These are phyloP conservation scores for Pterobdella sp. DNA, from an alignment of 2,888 invertebrate species.

Conservation along the genomic window DNA sequence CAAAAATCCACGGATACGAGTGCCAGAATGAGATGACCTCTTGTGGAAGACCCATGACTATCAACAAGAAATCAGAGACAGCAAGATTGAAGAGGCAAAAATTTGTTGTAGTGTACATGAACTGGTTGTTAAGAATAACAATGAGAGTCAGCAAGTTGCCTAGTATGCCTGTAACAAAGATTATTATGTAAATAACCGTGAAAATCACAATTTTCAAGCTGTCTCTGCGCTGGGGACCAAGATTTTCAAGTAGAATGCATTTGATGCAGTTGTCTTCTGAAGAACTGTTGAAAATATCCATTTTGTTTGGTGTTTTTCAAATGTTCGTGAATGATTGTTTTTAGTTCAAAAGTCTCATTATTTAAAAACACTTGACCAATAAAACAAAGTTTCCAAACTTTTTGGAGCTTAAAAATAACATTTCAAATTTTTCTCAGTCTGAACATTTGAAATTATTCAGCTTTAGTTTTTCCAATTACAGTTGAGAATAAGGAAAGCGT, in stretches of 20 bases:
- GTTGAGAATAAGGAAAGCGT: too few species aligned
- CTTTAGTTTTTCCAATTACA: too few species aligned
- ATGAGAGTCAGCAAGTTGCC: conserved; percentile 78
- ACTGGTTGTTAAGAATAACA: conserved; percentile 71
- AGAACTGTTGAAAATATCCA: too few species aligned
- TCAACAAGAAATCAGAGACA: conserved; percentile 66
- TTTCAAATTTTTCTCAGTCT: too few species aligned
- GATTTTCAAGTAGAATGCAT: conserved; percentile 11
- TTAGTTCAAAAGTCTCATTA: too few species aligned
- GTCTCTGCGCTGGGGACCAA: conserved; percentile 35
- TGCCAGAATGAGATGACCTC: conserved; percentile 60
- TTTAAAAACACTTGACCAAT: too few species aligned
- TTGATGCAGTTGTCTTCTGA: not conserved
- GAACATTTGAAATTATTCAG: too few species aligned
- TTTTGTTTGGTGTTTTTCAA: too few species aligned
- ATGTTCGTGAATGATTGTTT: too few species aligned
- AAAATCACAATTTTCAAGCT: conserved; percentile 37
- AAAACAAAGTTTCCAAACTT: too few species aligned
- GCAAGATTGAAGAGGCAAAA: conserved; percentile 83
- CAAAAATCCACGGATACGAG: conserved; percentile 56
- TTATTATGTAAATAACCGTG: conserved; percentile 57
- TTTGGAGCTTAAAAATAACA: too few species aligned
- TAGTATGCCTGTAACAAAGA: conserved; percentile 70
- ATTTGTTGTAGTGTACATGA: conserved; percentile 82
- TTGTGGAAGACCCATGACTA: conserved; percentile 73